Evolutionary conservation across 2,888 invertebrate genomes (phyloP), one percentile per base, ranked within the genome.

Genomic region (Cinara cedri): DNA sequence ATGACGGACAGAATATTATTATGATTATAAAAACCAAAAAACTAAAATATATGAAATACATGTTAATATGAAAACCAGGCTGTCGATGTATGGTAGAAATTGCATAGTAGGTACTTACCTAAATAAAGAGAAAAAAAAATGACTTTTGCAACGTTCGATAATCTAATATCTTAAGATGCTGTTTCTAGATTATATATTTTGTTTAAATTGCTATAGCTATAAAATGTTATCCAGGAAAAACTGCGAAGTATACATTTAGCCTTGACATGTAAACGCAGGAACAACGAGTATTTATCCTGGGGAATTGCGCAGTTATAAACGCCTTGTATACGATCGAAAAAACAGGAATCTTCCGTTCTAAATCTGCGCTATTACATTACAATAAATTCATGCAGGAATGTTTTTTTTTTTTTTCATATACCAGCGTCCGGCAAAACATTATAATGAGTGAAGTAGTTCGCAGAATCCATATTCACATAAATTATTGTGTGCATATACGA

Each of bases 221-320:
- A 6, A 3, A 6, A 34, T 34, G 3, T 34, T 34, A 34, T 34
- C 34, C 34, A 4, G 34, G 34, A 16, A 26, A 26, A 60, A 60
- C 10, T 60, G 24, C 14, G 4, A 4, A 66, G 16, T 34, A 1
- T 10, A 51, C 21, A 19, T 54, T 34, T 42, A 51, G 21, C 70
- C 42, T 55, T 55, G 70, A 42, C 42, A 10, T 1, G 70, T 8
- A 14, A 8, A 26, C 26, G 10, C n/a, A 71, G 9, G 3, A 24
- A 16, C 42, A 6, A 13, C 16, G 14, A n/a, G n/a, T n/a, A n/a
- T n/a, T n/a, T n/a, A 54, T 42, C 54, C 19, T 54, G 19, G 54
- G 19, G 16, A 71, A 71, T 44, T 71, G 55, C 71, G 55, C 55
- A 71, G 55, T 71, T 71, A 55, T 19, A 21, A 42, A 14, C 9